A percentile compares a stretch with the other conserved stretches of the same genome.
These are phyloP conservation scores for Esox masquinongy DNA, from an alignment of 2,797 vertebrate species.

Conservation along the genomic window DNA sequence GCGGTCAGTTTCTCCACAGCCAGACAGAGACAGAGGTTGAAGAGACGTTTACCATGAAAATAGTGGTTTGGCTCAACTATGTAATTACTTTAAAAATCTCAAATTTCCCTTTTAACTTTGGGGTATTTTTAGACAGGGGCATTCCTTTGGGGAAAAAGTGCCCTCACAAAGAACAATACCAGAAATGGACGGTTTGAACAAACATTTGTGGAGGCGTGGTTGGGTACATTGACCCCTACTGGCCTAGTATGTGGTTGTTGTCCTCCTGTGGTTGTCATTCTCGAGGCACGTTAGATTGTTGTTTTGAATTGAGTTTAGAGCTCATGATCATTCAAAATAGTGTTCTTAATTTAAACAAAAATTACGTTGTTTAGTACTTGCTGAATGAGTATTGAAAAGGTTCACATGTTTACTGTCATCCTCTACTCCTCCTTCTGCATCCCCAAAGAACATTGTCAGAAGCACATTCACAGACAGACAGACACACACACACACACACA, in stretches of 20 bases:
- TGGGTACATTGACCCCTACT: slow-evolving; percentile 64
- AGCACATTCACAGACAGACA: neutral
- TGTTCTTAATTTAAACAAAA: neutral
- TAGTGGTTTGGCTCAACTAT: slow-evolving; percentile 63
- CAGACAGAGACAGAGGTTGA: slow-evolving; percentile 71
- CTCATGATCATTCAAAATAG: neutral
- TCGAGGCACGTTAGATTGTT: neutral
- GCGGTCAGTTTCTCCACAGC: slow-evolving; percentile 11
- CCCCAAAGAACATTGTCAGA: neutral
- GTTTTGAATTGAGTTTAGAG: neutral
- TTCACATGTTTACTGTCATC: neutral
- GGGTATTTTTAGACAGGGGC: slow-evolving; percentile 67
- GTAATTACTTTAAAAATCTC: slow-evolving; percentile 73
- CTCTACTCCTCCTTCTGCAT: neutral
- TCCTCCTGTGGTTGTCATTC: slow-evolving; percentile 51
- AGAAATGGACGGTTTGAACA: slow-evolving; percentile 74
- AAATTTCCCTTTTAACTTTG: slow-evolving; percentile 68
- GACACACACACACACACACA: neutral
- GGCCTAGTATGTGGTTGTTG: slow-evolving; percentile 60
- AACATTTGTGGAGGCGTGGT: slow-evolving; percentile 70
- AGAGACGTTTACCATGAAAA: slow-evolving; percentile 67
- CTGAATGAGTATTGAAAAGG: neutral
- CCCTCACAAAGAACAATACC: slow-evolving; percentile 69
- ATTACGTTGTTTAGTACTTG: neutral
- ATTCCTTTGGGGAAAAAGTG: slow-evolving; percentile 70